Evolutionary conservation across 2,113 vertebrate genomes (phyloP).

Genomic region (Chinchilla lanigera): DNA sequence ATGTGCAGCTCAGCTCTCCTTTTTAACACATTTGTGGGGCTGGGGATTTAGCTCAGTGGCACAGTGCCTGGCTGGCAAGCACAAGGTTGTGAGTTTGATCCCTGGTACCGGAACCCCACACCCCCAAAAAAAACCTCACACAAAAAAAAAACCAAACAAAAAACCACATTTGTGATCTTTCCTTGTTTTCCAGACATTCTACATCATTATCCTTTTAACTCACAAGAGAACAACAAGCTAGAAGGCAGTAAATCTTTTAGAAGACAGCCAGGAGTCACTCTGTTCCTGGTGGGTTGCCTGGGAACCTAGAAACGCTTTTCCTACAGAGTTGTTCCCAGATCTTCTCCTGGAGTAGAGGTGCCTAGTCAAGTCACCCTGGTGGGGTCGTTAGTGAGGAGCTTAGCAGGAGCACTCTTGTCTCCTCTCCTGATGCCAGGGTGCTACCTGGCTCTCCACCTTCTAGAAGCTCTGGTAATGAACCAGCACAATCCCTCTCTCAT

Average conservation of each 20-base stretch:
- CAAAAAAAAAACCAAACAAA: too few species aligned
- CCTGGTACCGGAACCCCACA: too few species aligned
- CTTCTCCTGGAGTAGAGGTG: neutral
- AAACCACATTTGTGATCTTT: neutral
- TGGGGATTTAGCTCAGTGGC: too few species aligned
- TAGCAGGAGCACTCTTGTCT: neutral
- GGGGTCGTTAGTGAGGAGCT: neutral
- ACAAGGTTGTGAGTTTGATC: too few species aligned
- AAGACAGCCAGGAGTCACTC: neutral
- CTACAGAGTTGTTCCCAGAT: neutral
- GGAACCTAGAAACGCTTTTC: neutral
- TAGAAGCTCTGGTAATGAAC: neutral
- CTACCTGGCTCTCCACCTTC: neutral
- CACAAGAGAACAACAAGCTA: neutral
- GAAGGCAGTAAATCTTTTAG: neutral
- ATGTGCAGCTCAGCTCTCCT: neutral
- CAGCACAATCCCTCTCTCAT: neutral
- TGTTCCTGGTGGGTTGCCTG: neutral
- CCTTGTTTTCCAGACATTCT: slow-evolving; percentile 24
- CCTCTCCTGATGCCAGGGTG: neutral
- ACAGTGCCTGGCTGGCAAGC: too few species aligned
- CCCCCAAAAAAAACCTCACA: too few species aligned
- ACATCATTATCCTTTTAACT: neutral
- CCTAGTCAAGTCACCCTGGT: neutral
- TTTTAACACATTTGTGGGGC: neutral